Evolutionary conservation across 1,140 invertebrate species (phyloP), one percentile per base, ranked within the genome.

Genomic region (Schlechtendalia chinensis): DNA sequence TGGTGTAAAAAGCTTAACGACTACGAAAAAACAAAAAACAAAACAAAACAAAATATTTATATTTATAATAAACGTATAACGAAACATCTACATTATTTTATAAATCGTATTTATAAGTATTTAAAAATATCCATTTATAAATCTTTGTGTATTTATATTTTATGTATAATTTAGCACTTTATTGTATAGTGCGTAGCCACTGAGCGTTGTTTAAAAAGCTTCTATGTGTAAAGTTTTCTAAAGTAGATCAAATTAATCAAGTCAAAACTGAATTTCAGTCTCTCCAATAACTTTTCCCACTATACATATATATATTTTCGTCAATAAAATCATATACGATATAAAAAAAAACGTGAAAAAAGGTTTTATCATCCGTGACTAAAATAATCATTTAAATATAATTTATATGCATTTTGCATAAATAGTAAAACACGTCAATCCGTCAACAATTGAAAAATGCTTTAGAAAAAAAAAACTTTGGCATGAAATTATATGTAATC

Each of bases 1-100:
- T 47, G 16, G 75, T 79, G 75, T 79, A 79, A 79, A 79, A 79
- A 79, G 75, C 75, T 79, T 79, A 79, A 61, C 27, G 50, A 61
- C 75, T 79, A 79, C 75, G 11, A 59, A 59, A 79, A 79, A 59
- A 39, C 32, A 8, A 39, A 8, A 39, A 39, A 39, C 3, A 39
- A 39, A 39, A 39, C 32, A 39, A 39, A 39, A 39, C 32, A 3
- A 8, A 61, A 77, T n/a, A n/a, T 63, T 45, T 27, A 63, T 79
- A 79, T 61, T 45, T 63, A 61, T 59, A 79, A 47, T 79, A 63
- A 61, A 77, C 53, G 61, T 63, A 61, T 24, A 72, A 72, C 69
- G 54, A 77, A 77, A 58, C 19, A 59, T 79, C 56, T 79, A 61
- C 56, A 47, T 47, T 61, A 79, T 79, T 61, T 47, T 61, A 59